phyloP scores from a whole-genome alignment of 1,140 invertebrate species.

The Lasioglossum albipes region DNA sequence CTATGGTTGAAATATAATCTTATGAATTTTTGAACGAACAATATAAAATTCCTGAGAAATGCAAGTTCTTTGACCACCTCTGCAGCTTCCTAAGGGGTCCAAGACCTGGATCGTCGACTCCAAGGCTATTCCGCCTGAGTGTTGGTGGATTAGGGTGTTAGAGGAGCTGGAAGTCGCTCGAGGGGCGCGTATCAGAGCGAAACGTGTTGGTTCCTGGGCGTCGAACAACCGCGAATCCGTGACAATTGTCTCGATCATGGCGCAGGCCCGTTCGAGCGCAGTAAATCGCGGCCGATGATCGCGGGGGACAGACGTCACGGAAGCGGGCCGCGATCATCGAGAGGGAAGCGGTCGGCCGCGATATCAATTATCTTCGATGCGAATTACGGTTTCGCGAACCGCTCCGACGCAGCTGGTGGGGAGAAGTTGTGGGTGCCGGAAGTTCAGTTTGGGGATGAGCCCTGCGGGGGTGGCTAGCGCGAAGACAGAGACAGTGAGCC shows the following conservation, averaged over 20 bases:
- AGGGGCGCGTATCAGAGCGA: not conserved
- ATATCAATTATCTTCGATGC: conserved; percentile 66
- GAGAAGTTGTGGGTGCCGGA: conserved; percentile 41
- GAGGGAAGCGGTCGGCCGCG: conserved; percentile 18
- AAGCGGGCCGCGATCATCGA: conserved; percentile 23
- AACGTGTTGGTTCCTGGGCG: not conserved
- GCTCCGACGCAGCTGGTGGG: not conserved
- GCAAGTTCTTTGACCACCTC: no score
- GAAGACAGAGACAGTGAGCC: conserved; percentile 16
- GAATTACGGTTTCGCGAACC: conserved; percentile 30
- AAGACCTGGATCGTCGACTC: no score
- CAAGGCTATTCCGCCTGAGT: no score
- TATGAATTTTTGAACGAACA: no score
- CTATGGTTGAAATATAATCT: no score
- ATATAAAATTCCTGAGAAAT: no score
- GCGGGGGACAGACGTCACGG: conserved; percentile 32
- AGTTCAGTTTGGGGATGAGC: conserved; percentile 33
- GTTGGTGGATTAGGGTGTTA: no score
- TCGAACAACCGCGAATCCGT: conserved; percentile 5
- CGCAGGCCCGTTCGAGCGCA: not conserved
- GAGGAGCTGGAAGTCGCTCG: not conserved
- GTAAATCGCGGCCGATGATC: conserved; percentile 44
- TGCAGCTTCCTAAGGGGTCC: no score
- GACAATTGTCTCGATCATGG: conserved; percentile 46
- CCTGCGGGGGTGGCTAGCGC: conserved; percentile 14